Base-by-base conservation (phyloP, 1,140 invertebrate genomes). In the Teleopsis dalmanni region DNA sequence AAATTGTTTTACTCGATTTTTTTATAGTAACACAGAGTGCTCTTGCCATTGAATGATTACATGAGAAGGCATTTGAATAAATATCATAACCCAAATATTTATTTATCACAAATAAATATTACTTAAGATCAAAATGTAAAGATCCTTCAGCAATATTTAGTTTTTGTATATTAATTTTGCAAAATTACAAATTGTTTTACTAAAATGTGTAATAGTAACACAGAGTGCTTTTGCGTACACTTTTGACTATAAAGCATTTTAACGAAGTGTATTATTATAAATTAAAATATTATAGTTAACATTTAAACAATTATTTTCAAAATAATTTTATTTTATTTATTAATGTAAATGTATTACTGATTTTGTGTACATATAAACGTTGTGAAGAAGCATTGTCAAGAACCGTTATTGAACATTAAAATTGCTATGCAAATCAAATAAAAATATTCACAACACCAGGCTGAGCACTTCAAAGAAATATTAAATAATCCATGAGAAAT, bases 21-120 rank as follows among this genome's bases (percentile, higher is more conserved):
- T 16, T 38, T 37, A 46, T 46, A 31, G 44, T 51, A 38, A 47
- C 50, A 51, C 50, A 51, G 43, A 51, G 50, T 51, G 50, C 50
- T 37, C 50, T 51, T 51, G 43, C 50, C 8, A n/a, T 22, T 13
- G 11, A 23, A 23, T n/a, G 31, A 45, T 16, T 23, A 36, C 8
- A 36, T 9, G 16, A 36, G 14, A 10, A 36, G 14, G 7, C 6
- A 8, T n/a, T 7, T 16, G 14, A 6, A 10, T 9, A 36, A 36
- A 36, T 36, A 36, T 36, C 6, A 10, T 16, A 18, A 36, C 34
- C 8, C 14, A 36, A 6, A n/a, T 36, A 16, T 41, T 41, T 41
- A 7, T 36, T 41, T 21, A 13, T 41, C n/a, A 25, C 23, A 11
- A 14, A 25, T 23, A 23, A 41, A 41, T 41, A 13, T 25, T 21